Base-by-base conservation (phyloP, 1,140 invertebrate genomes). In the Brachionus asplanchnoidis region DNA sequence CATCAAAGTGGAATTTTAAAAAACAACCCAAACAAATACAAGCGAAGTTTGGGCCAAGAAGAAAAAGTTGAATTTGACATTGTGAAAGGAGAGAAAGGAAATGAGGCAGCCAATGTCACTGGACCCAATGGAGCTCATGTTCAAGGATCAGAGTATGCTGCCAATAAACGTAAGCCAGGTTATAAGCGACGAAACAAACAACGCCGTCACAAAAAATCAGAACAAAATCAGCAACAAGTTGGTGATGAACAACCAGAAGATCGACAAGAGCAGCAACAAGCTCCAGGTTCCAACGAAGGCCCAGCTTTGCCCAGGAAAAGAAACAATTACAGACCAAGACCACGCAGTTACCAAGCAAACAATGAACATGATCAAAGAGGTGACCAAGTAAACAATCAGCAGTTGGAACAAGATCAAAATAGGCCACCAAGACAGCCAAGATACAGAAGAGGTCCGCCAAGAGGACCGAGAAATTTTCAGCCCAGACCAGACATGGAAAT, bases 1-100 rank as follows among this genome's bases (percentile, higher is more conserved):
- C 97, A 99, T 92, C 86, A 91, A 89, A 92, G 97, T 86, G 97
- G 97, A 86, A 99, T 99, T 88, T 92, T 93, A 85, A 97, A 96
- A 90, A 99, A 99, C 92, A 92, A 98, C 90, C 97, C 97, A 83
- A 94, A 95, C 87, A 99, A 99, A 92, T 95, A 95, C 88, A 95
- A 99, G 86, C 93, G 97, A 88, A 97, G 95, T 90, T 96, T 99
- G 85, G 97, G 97, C 86, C 97, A 99, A 92, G 97, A 97, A 73
- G 97, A 99, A 92, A 93, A 94, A 85, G 97, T 99, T 85, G 96
- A 99, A 90, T 99, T 99, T 91, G 97, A 98, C 91, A 97, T 99
- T 85, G 97, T 99, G 84, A 95, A 84, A 50, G 68, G 36, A 85
- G 85, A 11, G 6, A 70, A 89, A 88, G 97, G 97, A 82, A 96